A percentile compares a stretch with the other conserved stretches of the same genome.
Evolutionary conservation across 2,113 vertebrate species (phyloP).

Genomic region (Bos taurus): ARS-UCD2.0 NC_037340.1:56010501-56011000

Average conservation of each 20-base stretch:
- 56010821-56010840: accelerated
- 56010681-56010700: accelerated
- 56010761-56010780: accelerated
- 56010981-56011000: accelerated
- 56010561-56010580: accelerated
- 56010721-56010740: background rate
- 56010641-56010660: accelerated
- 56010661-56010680: background rate
- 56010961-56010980: accelerated
- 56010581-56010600: accelerated
- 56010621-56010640: accelerated
- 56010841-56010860: background rate
- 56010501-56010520: background rate
- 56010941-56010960: accelerated
- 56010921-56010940: accelerated
- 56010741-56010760: accelerated
- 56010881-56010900: too few species aligned
- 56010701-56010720: accelerated
- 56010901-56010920: background rate
- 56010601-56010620: accelerated
- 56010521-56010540: accelerated
- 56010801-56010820: accelerated
- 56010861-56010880: background rate
- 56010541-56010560: accelerated
- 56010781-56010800: background rate